Percentiles rank a stretch among this genome's conserved stretches.
Evolutionary conservation across 2,113 vertebrate species (phyloP).

Genomic region (Carassius auratus): DNA sequence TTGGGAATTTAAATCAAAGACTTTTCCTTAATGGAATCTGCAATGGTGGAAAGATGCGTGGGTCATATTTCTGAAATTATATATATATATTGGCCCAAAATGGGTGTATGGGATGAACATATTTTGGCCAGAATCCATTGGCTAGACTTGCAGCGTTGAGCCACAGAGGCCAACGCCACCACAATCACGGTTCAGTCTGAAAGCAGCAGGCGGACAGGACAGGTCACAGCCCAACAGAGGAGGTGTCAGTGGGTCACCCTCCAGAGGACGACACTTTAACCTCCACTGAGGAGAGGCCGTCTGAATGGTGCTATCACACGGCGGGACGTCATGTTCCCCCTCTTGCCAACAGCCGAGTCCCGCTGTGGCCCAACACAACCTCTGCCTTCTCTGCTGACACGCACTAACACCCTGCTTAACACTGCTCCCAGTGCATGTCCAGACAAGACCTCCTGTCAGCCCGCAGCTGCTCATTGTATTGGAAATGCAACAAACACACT

Average conservation of each 20-base stretch:
- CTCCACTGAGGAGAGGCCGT: slow-evolving; percentile 46
- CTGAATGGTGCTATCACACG: slow-evolving; percentile 47
- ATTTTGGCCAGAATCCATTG: neutral
- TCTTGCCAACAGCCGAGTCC: slow-evolving; percentile 48
- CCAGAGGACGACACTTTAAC: slow-evolving; percentile 34
- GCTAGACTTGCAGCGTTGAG: neutral
- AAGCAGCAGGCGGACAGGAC: slow-evolving; percentile 52
- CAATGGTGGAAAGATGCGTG: slow-evolving; percentile 55
- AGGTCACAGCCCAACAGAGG: slow-evolving; percentile 51
- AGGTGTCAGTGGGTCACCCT: slow-evolving; percentile 53
- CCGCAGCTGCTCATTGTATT: neutral
- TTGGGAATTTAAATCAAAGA: neutral
- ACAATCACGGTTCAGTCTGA: neutral
- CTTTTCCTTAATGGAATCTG: slow-evolving; percentile 51
- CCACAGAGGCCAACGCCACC: neutral
- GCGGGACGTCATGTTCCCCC: slow-evolving; percentile 50
- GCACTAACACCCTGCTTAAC: slow-evolving; percentile 32
- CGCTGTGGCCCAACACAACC: slow-evolving; percentile 37
- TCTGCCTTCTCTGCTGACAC: slow-evolving; percentile 36
- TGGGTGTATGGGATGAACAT: neutral
- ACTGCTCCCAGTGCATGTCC: slow-evolving; percentile 34
- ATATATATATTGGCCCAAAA: slow-evolving; percentile 36
- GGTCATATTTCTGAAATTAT: slow-evolving; percentile 37
- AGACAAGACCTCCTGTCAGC: neutral
- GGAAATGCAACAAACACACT: neutral